phyloP scores from a whole-genome alignment of 2,113 vertebrate genomes.

The Uropsilus gracilis region DNA sequence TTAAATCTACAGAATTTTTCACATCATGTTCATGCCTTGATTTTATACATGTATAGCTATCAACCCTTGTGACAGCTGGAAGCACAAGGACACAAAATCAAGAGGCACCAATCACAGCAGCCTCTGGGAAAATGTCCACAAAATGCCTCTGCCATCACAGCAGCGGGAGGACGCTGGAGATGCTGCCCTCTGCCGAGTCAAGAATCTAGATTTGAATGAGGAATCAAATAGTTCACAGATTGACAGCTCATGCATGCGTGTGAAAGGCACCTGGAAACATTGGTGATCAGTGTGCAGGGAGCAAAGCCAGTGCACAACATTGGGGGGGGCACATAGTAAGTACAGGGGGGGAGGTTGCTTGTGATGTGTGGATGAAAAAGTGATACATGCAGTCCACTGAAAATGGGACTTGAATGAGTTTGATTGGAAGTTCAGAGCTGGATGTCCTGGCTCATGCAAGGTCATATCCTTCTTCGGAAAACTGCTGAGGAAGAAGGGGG shows the following conservation, averaged over 20 bases:
- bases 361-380: neutral
- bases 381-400: neutral
- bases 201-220: neutral
- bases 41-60: constrained; percentile 93
- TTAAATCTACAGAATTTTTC: constrained; percentile 95
- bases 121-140: neutral
- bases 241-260: neutral
- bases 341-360: no score
- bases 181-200: neutral
- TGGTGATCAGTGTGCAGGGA: neutral
- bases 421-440: neutral
- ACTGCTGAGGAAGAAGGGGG: neutral
- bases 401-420: neutral
- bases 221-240: neutral
- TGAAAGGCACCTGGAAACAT: neutral
- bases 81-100: neutral
- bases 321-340: no score
- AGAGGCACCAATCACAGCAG: neutral
- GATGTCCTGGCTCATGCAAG: neutral
- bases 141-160: neutral
- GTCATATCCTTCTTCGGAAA: neutral
- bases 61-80: constrained; percentile 92
- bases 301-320: neutral
- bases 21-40: constrained; percentile 94
- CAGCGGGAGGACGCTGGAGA: neutral